These are phyloP conservation scores for Drosophila rhopaloa DNA, from an alignment of 1,140 invertebrate species.

Conservation along the genomic window DNA sequence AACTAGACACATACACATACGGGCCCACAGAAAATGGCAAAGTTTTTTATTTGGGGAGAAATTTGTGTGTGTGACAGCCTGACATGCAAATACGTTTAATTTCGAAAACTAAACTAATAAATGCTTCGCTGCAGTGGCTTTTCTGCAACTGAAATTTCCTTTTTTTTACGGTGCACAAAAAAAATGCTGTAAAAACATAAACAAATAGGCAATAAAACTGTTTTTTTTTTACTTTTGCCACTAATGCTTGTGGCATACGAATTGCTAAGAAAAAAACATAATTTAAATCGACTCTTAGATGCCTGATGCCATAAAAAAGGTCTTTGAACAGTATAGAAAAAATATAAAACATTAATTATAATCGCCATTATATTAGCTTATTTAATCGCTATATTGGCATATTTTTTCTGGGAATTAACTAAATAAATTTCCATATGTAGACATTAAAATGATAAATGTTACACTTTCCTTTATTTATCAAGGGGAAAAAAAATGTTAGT, in stretches of 20 bases:
- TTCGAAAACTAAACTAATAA: slow-evolving; percentile 83
- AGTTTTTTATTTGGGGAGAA: slow-evolving; percentile 43
- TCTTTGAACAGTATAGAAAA: not conserved
- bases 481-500: not conserved
- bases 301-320: not conserved
- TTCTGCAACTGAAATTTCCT: slow-evolving; percentile 33
- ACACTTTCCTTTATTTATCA: not conserved
- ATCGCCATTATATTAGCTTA: not conserved
- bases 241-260: slow-evolving; percentile 18
- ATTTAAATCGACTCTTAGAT: slow-evolving; percentile 13
- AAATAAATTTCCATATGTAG: not conserved
- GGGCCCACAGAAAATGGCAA: slow-evolving; percentile 45
- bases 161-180: slow-evolving; percentile 19
- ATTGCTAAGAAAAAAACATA: not conserved
- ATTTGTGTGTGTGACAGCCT: slow-evolving; percentile 62
- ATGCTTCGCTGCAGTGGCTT: slow-evolving; percentile 43
- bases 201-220: slow-evolving; percentile 58
- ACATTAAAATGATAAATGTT: not conserved
- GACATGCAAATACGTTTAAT: slow-evolving; percentile 82
- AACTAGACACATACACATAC: slow-evolving; percentile 25
- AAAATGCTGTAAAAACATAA: slow-evolving; percentile 20
- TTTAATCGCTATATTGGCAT: not conserved
- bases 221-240: slow-evolving; percentile 50
- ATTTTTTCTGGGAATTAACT: not conserved
- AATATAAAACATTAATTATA: not conserved